These are phyloP conservation scores for Polyergus mexicanus DNA, from an alignment of 1,140 invertebrate genomes.

Conservation along the genomic window DNA sequence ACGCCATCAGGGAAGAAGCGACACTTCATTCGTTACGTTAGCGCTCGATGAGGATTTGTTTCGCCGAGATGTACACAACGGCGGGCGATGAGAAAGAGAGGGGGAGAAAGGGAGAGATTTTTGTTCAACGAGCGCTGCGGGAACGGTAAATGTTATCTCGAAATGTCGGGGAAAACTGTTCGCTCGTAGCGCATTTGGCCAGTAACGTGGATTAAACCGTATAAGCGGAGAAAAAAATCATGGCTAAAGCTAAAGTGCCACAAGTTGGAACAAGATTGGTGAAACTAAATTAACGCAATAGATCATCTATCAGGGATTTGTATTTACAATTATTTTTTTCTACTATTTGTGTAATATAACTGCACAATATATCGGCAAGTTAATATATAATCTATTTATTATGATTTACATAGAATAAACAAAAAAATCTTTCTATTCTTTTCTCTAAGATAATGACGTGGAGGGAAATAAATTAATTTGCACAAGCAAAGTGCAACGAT, in stretches of 20 bases:
- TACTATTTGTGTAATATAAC: not conserved
- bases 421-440: not conserved
- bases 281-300: not conserved
- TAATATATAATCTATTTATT: not conserved
- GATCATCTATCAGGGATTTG: not conserved
- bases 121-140: slow-evolving; percentile 17
- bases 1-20: slow-evolving; percentile 14
- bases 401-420: not conserved
- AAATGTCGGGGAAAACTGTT: slow-evolving; percentile 20
- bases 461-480: not conserved
- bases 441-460: not conserved
- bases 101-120: slow-evolving; percentile 31
- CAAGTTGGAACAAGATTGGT: not conserved
- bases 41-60: slow-evolving; percentile 49
- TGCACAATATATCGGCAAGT: not conserved
- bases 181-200: not conserved
- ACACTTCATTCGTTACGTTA: slow-evolving; percentile 57
- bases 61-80: slow-evolving; percentile 19
- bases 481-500: not conserved
- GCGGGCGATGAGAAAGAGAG: slow-evolving; percentile 5
- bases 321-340: not conserved
- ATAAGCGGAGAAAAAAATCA: not conserved
- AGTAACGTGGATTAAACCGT: not conserved
- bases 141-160: slow-evolving; percentile 53
- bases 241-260: not conserved